Evolutionary conservation across 30 jellyfish, hydroid and myxozoan genomes (phyloP).

Genomic region (Morbakka virulenta): DNA sequence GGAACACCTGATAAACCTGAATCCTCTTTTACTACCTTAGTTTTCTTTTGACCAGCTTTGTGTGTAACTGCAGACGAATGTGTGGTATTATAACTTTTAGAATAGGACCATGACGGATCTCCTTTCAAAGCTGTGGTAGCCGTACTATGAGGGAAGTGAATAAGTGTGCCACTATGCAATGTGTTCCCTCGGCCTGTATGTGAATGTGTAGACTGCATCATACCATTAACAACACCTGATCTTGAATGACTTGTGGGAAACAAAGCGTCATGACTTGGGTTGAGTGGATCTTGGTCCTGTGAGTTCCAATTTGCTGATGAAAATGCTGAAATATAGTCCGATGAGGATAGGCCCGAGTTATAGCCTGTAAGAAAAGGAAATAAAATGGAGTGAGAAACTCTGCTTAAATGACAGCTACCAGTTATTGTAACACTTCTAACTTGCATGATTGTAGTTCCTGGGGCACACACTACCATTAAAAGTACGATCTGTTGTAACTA

Average conservation of each 20-base stretch:
- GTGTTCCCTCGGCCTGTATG: constrained; percentile 43
- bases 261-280: background rate
- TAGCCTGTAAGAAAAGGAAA: too few species aligned
- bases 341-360: background rate
- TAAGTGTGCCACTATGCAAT: constrained; percentile 54
- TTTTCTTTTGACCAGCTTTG: background rate
- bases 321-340: background rate
- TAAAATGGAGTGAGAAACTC: too few species aligned
- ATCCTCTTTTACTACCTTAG: background rate
- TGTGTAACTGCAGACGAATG: background rate
- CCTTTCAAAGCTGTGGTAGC: constrained; percentile 25
- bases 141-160: constrained; percentile 73
- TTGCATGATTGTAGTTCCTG: too few species aligned
- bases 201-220: background rate
- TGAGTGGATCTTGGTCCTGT: background rate
- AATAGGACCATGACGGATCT: constrained; percentile 1
- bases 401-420: too few species aligned
- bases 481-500: too few species aligned
- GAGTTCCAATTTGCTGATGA: background rate
- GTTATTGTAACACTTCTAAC: too few species aligned
- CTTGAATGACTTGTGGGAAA: background rate
- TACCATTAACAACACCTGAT: background rate
- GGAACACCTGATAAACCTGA: background rate
- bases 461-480: too few species aligned
- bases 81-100: background rate